phyloP scores from a whole-genome alignment of 2,113 vertebrate genomes.

The Sebastes schlegelii region DNA sequence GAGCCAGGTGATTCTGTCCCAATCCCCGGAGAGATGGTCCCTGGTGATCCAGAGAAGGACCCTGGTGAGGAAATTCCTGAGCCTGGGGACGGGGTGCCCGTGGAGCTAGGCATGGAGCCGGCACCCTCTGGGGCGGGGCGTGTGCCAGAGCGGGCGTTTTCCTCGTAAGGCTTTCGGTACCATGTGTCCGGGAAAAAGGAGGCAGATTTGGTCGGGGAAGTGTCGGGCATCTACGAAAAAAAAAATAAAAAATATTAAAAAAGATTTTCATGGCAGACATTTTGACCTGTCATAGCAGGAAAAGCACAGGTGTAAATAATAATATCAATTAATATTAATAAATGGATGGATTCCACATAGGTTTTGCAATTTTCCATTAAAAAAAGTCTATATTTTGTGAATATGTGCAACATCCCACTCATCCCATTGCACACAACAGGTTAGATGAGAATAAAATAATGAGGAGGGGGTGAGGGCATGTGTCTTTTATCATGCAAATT shows the following conservation, averaged over 20 bases:
- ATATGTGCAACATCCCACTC: neutral
- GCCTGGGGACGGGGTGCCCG: constrained; percentile 93
- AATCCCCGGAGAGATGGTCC: constrained; percentile 93
- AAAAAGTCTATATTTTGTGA: neutral
- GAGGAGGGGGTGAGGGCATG: neutral
- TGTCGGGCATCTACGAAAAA: constrained; percentile 87
- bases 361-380: neutral
- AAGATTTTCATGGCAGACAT: neutral
- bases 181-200: constrained; percentile 95
- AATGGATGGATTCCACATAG: neutral
- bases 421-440: constrained; percentile 13
- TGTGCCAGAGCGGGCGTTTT: constrained; percentile 86
- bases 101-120: constrained; percentile 93
- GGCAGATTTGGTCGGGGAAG: constrained; percentile 91
- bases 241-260: neutral
- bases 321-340: neutral
- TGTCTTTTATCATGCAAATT: constrained; percentile 1
- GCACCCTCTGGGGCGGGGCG: constrained; percentile 94
- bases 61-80: constrained; percentile 96
- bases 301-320: neutral
- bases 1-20: constrained; percentile 94
- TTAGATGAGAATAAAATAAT: constrained; percentile 1
- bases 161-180: constrained; percentile 95
- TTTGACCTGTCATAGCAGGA: neutral
- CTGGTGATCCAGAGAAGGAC: constrained; percentile 93